Base-by-base conservation (phyloP, 2,113 vertebrate species). In the Odocoileus virginianus region DNA sequence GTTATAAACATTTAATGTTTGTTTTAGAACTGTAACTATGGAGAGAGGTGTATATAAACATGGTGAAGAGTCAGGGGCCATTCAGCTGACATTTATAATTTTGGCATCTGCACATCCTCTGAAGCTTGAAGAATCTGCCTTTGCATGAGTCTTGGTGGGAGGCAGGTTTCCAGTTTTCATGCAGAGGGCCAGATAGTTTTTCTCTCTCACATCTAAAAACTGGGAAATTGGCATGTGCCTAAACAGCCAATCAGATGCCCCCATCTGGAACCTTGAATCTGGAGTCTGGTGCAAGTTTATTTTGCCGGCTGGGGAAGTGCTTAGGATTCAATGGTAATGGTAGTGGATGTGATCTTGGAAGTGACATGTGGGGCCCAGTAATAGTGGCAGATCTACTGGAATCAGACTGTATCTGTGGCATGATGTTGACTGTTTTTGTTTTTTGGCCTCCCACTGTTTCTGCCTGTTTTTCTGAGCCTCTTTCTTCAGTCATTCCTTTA, bases 381-480 rank as follows among this genome's bases (percentile, higher is more conserved):
- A n/a, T 1, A 15, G 30, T 1, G 64, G 40, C 45, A 33, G 57
- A 21, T 36, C 52, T 21, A 2, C 23, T 6, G 50, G n/a, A 60
- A 57, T 8, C 10, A 36, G 78, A 33, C 14, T 71, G 12, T 33
- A 33, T 55, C 71, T 87, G 27, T 15, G 40, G 52, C 30, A 23
- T 55, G 61, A 19, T 19, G 19, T 54, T 14, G 15, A 78, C 55
- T 87, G 2, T 52, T 76, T 17, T 36, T 76, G 15, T 47, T 67
- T 76, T 40, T 33, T 58, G 9, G 40, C n/a, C 28, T 84, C 10
- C 6, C 15, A 25, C 30, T 71, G 60, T 95, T 57, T 67, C 47
- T 93, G 89, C 60, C 43, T 67, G 3, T 87, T 90, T 90, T 93
- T 40, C 74, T 43, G 58, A 61, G 11, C 52, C 82, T 87, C 27